Evolutionary conservation across 2,797 vertebrate genomes (phyloP).

Genomic region (Halcyon leucocephala): DNA sequence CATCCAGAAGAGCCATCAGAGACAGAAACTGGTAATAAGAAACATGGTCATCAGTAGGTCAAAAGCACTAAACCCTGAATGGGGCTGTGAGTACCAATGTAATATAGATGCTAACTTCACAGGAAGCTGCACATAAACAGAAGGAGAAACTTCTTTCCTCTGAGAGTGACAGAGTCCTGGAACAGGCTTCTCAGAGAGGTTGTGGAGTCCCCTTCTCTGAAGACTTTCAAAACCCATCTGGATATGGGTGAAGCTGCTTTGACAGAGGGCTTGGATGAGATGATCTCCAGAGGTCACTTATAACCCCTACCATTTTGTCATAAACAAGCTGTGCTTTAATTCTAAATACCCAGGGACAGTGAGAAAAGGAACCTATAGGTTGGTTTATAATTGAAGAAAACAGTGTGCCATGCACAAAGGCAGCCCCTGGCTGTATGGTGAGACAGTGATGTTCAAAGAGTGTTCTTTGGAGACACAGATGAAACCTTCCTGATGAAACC

Average conservation of each 20-base stretch:
- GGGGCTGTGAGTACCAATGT: background rate
- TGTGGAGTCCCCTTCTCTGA: background rate
- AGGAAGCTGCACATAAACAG: background rate
- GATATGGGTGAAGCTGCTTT: background rate
- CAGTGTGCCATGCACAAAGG: background rate
- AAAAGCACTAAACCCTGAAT: background rate
- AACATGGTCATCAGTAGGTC: background rate
- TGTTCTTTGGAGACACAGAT: background rate
- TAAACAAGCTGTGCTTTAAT: background rate
- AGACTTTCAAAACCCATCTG: background rate
- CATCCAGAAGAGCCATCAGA: background rate
- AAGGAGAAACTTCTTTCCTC: background rate
- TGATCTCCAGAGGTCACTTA: background rate
- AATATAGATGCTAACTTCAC: background rate
- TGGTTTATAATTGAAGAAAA: background rate
- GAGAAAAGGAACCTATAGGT: background rate
- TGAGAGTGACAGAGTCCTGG: background rate
- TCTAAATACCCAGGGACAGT: background rate
- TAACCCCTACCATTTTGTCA: background rate
- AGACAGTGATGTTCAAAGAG: rapidly evolving
- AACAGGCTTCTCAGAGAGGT: background rate
- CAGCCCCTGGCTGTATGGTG: too few relatives aligned
- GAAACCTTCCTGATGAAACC: background rate
- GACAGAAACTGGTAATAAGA: background rate
- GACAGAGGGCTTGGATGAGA: background rate